Conservation (phyloP, 2,797 vertebrate species). For the Brachymystax lenok region DNA sequence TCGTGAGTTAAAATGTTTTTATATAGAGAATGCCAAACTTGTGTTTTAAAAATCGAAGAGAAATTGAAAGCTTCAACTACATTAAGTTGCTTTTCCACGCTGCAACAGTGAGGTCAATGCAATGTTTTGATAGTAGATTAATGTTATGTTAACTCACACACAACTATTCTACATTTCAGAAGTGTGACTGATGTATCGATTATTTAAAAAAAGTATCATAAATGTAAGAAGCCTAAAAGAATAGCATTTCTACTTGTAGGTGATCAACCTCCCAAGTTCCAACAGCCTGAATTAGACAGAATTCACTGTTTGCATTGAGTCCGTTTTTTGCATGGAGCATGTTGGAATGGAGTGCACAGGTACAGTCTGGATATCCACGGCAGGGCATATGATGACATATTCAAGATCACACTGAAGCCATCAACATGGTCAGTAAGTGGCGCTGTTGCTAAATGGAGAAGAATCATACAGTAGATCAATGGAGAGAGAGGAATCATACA, state of each 20-base stretch:
- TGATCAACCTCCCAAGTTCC: neutral
- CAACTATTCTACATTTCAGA: too few relatives aligned
- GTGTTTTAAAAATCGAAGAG: slow-evolving; percentile 25
- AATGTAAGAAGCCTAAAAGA: neutral
- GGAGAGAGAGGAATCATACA: too few relatives aligned
- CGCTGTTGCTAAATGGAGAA: slow-evolving; percentile 49
- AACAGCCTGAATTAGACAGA: neutral
- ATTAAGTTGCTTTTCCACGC: slow-evolving; percentile 63
- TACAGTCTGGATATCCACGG: neutral
- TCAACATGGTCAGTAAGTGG: slow-evolving; percentile 50
- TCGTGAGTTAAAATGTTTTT: slow-evolving; percentile 70
- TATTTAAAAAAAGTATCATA: neutral
- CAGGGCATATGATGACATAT: neutral
- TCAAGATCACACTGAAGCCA: neutral
- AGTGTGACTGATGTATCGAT: neutral
- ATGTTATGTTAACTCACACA: neutral
- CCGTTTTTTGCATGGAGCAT: neutral
- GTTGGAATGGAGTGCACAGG: neutral
- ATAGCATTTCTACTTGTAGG: neutral
- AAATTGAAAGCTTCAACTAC: too few relatives aligned
- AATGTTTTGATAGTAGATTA: neutral
- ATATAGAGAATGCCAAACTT: slow-evolving; percentile 59
- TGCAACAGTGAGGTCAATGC: slow-evolving; percentile 60
- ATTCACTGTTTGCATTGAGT: neutral
- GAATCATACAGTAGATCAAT: too few relatives aligned